Evolutionary conservation across 2,113 vertebrate species (phyloP), one percentile per base, ranked within the genome.

Genomic region (Seriola rivoliana): DNA sequence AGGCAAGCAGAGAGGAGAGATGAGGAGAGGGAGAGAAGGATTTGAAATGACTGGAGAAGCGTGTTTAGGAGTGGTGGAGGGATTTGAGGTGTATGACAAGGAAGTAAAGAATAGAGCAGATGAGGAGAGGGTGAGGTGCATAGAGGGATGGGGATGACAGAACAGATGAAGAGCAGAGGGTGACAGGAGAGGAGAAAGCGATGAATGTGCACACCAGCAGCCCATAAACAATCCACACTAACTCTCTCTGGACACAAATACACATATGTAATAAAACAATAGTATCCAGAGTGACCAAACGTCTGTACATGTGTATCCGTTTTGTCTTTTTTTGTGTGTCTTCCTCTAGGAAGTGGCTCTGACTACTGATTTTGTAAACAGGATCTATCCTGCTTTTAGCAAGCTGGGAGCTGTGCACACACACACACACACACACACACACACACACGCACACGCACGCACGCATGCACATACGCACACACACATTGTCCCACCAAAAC

Each of bases 291-390:
- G 55, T 38, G 3, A 38, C 60, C 36, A 29, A 42, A 74, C 42
- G n/a, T 50, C 32, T 78, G 60, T 44, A 21, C 50, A 34, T 58
- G 57, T 71, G 19, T 52, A 8, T 71, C 44, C 69, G 42, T 71
- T 34, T 55, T 83, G 54, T 74, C 29, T 82, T 8, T 76, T 2
- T 78, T 8, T 62, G 57, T 75, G 60, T 71, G 69, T 81, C 32
- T 71, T 88, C 88, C 78, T 89, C 42, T 79, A 85, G 78, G 88
- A 90, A 71, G 75, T 65, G 62, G 54, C 81, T 83, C 25, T 82
- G 81, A 80, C 66, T 82, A 63, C 83, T 58, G 42, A 71, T 75
- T 83, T 88, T 80, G 80, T 91, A 91, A 93, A 94, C 92, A 93
- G 88, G 88, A 92, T 92, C 81, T 77, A 38, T 80, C 65, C 34